These are phyloP conservation scores for Pteropus rufus DNA, from an alignment of 2,797 vertebrate species.

Conservation along the genomic window DNA sequence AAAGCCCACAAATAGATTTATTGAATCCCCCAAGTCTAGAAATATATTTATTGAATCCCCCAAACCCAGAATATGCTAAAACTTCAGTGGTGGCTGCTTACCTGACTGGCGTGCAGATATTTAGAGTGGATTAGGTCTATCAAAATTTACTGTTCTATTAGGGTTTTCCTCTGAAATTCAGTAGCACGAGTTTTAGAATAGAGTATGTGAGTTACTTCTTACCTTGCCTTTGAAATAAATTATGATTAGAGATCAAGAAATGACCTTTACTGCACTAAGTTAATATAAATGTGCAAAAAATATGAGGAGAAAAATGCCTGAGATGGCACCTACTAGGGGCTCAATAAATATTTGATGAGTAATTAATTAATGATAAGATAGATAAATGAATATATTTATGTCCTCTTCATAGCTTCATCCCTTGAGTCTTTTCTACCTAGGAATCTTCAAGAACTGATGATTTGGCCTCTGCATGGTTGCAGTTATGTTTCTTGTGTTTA, in stretches of 20 bases:
- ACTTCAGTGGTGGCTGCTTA: neutral
- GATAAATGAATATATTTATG: neutral
- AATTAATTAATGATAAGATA: neutral
- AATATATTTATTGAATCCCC: neutral
- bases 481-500: slow-evolving; percentile 63
- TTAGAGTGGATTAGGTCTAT: neutral
- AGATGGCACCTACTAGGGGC: neutral
- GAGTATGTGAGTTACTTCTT: neutral
- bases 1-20: neutral
- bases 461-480: slow-evolving; percentile 40
- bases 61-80: neutral
- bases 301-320: neutral
- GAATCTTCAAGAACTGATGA: slow-evolving; percentile 49
- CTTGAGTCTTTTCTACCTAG: slow-evolving; percentile 12
- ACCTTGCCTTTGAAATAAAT: neutral
- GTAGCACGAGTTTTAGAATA: neutral
- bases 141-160: neutral
- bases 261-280: neutral
- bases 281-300: slow-evolving; percentile 24
- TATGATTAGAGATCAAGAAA: slow-evolving; percentile 1
- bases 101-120: neutral
- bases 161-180: neutral
- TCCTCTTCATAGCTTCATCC: neutral
- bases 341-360: slow-evolving; percentile 53
- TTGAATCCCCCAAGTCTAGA: neutral